A percentile compares a stretch with the other conserved stretches of the same genome.
Conservation (phyloP, 2,888 invertebrate genomes). For the Physocephala rufipes region DNA sequence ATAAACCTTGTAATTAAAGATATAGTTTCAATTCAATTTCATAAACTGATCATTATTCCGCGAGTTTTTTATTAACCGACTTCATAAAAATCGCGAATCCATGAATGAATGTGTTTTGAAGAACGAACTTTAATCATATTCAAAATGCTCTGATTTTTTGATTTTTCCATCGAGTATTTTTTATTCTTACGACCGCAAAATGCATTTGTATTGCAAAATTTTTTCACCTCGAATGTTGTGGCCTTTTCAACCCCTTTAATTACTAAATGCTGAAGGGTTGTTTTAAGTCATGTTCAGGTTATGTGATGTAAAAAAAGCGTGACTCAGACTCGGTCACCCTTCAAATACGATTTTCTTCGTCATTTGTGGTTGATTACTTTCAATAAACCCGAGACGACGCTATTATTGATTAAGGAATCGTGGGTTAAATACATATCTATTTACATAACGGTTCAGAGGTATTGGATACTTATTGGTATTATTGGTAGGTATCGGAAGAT, state of each 20-base stretch:
- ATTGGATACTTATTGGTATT: no score
- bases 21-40: no score
- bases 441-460: no score
- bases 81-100: no score
- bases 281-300: not conserved
- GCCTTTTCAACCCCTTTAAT: slow-evolving; percentile 5
- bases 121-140: not conserved
- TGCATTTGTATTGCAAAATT: not conserved
- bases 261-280: not conserved
- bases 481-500: no score
- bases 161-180: not conserved
- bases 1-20: no score
- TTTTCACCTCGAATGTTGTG: not conserved
- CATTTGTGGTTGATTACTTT: slow-evolving; percentile 17
- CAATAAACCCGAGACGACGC: no score
- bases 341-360: not conserved
- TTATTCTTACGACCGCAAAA: not conserved
- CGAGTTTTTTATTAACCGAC: no score
- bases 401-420: no score
- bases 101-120: no score
- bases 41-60: no score
- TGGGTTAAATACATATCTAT: no score
- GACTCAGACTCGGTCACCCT: slow-evolving; percentile 23
- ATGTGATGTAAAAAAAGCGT: not conserved
- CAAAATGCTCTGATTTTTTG: not conserved